Percentiles rank a stretch among this genome's conserved stretches.
Evolutionary conservation across 2,113 vertebrate species (phyloP).

Genomic region (Alectura lathami): DNA sequence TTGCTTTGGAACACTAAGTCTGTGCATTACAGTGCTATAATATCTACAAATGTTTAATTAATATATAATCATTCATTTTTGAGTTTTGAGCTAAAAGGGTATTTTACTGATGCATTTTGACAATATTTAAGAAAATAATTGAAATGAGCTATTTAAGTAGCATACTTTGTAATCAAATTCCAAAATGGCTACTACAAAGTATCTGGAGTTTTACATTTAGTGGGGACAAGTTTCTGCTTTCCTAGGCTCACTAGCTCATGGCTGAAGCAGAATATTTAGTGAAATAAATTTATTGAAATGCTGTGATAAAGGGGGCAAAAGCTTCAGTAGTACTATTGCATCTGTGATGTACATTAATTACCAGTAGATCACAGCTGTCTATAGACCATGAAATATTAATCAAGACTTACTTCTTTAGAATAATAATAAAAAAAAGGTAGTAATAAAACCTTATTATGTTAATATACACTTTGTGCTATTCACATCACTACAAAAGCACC

Average conservation of each 20-base stretch:
- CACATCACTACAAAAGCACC: neutral
- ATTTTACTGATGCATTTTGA: neutral
- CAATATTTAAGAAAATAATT: neutral
- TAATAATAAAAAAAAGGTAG: neutral
- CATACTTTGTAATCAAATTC: neutral
- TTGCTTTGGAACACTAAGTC: neutral
- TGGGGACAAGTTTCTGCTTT: neutral
- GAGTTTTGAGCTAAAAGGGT: neutral
- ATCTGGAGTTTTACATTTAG: neutral
- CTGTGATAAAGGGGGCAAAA: neutral
- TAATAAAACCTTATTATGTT: neutral
- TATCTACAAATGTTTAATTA: neutral
- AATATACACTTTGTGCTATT: neutral
- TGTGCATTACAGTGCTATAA: accelerated
- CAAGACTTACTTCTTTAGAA: neutral
- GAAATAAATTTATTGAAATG: neutral
- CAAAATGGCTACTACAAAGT: neutral
- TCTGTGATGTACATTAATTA: neutral
- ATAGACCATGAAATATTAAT: neutral
- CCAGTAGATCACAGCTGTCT: neutral
- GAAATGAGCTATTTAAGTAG: neutral
- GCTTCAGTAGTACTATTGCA: neutral
- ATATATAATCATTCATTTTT: accelerated
- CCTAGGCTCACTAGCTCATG: neutral
- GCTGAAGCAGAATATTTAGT: neutral